Evolutionary conservation across 2,888 invertebrate species (phyloP).

Genomic region (Lapara coniferarum): DNA sequence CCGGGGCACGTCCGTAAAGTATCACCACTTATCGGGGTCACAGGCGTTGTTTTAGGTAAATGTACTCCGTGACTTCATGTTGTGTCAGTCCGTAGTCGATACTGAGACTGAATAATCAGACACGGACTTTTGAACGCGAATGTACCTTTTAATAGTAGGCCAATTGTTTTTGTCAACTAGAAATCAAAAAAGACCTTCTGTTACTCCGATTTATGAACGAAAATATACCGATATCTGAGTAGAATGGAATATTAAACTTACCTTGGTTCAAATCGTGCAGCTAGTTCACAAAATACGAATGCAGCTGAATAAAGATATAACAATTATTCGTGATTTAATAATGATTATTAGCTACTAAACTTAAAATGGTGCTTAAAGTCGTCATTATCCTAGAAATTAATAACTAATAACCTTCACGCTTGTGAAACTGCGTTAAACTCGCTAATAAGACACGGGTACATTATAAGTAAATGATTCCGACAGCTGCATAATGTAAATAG

Average conservation of each 20-base stretch:
- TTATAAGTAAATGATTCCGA: slow-evolving; percentile 15
- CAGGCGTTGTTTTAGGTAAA: slow-evolving; percentile 43
- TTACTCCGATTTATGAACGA: not conserved
- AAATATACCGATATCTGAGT: not conserved
- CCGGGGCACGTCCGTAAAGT: slow-evolving; percentile 20
- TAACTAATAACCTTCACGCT: no score
- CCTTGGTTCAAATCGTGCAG: no score
- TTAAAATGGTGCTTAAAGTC: no score
- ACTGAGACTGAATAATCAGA: slow-evolving; percentile 13
- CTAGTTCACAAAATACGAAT: no score
- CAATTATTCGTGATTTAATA: no score
- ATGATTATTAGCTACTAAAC: no score
- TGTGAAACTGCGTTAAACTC: no score
- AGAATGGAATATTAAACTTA: not conserved
- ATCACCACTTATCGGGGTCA: slow-evolving; percentile 50
- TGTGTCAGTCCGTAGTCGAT: slow-evolving; percentile 4
- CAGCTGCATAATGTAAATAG: slow-evolving; percentile 7
- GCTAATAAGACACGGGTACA: not conserved
- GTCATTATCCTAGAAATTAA: no score
- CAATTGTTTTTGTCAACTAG: slow-evolving; percentile 14
- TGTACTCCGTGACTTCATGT: slow-evolving; percentile 42
- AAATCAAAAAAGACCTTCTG: slow-evolving; percentile 9
- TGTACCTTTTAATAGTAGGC: slow-evolving; percentile 2
- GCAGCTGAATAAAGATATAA: no score
- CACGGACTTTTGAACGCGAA: slow-evolving; percentile 20